Base-by-base conservation (phyloP, 2,797 vertebrate species). In the Alcedo quadribrachys region DNA sequence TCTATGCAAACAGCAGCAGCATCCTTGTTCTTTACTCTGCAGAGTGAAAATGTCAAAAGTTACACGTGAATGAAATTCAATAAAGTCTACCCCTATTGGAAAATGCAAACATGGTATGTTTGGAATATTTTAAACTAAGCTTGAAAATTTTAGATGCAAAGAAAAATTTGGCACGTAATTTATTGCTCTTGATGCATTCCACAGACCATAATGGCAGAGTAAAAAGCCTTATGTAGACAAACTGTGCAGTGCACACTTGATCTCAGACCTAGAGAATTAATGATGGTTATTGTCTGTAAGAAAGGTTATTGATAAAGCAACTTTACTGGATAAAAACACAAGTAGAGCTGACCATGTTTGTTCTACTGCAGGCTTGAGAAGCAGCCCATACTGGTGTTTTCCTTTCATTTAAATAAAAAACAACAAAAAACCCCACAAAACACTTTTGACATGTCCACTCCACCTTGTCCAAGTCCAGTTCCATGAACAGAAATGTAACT, bases 21-120 rank as follows among this genome's bases (percentile, higher is more conserved):
- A 16, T 50, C 96, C 66, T 55, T 30, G 8, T n/a, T 84, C 82
- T 93, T 90, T 92, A 65, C 85, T 93, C 69, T 95, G 89, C 75
- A 88, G 81, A 97, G 86, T 92, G 94, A 91, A 95, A 95, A 93
- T 89, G 95, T 96, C 97, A 97, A 96, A 98, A 97, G 98, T 98
- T 97, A 96, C 94, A 94, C 77, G 87, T 95, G 53, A 95, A 94
- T 95, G 84, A 74, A 61, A 93, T 93, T 97, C 94, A 97, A 75
- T 97, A 97, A 97, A 95, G 92, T 42, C 63, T 58, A 32, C 12
- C 62, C 93, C 79, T 81, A 1, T 95, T 78, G 68, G 85, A 81
- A 96, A 94, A 82, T 16, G 70, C 83, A 94, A 43, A 55, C 8
- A 37, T 28, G 32, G 54, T 77, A 10, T 25, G 20, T 76, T 92